Evolutionary conservation across 2,113 vertebrate species (phyloP), one percentile per base, ranked within the genome.

Genomic region (Nipponia nippon): DNA sequence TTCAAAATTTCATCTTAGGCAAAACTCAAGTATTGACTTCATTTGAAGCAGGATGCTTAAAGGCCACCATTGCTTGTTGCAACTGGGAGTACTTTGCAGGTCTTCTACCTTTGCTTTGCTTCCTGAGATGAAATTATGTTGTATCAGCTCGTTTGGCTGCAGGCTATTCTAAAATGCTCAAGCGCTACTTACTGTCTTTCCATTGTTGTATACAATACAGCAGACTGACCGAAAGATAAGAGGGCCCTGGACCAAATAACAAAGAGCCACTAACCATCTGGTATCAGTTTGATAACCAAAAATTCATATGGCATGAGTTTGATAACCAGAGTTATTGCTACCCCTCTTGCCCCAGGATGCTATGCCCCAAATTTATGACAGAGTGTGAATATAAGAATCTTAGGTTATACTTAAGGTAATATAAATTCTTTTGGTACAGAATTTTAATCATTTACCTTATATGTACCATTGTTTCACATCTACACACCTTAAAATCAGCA

Each of bases 241-340:
- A 86, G 21, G 2, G 4, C 14, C 8, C 53, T 2, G 7, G 42
- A 71, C 18, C 29, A 70, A 87, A 87, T 56, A 59, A 42, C 4
- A 23, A 87, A 94, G 71, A 95, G 36, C 10, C 19, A n/a, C 14
- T 42, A 72, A 67, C 13, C 11, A 47, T n/a, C 26, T 69, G 29
- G 7, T 61, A 67, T 46, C 53, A 81, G 55, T 26, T 30, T 82
- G 29, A 75, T 55, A 59, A 55, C 4, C 32, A 79, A 58, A 86
- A 21, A 8, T 21, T 78, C 2, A 0, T 20, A 21, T 21, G 6
- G 21, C 19, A 62, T 2, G 3, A 63, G 27, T 46, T 76, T 2
- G 3, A 34, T 58, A 75, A 71, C 9, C 38, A 53, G 15, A 21
- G 16, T 72, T 80, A 42, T 47, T 72, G 16, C 7, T 88, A 13